Evolutionary conservation across 2,113 vertebrate genomes (phyloP).

Genomic region (Malurus alboscapulatus): DNA sequence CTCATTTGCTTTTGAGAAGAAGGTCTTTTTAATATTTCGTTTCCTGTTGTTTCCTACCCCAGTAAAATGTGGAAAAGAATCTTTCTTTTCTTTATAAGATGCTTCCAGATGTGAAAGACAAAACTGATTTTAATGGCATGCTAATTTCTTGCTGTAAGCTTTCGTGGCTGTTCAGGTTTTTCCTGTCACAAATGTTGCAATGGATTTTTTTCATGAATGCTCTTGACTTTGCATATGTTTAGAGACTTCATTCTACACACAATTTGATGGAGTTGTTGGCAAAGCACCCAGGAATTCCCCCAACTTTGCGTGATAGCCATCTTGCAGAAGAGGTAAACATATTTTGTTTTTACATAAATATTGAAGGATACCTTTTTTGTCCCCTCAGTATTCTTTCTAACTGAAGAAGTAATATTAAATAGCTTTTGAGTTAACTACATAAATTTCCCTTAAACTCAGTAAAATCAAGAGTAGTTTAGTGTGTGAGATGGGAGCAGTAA

Average conservation of each 20-base stretch:
- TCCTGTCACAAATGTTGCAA: background rate
- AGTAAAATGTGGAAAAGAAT: background rate
- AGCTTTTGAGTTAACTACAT: background rate
- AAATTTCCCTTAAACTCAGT: background rate
- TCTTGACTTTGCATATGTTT: slow-evolving; percentile 32
- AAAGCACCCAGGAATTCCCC: slow-evolving; percentile 92
- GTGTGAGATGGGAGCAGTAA: background rate
- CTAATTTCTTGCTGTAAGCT: background rate
- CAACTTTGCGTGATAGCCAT: slow-evolving; percentile 88
- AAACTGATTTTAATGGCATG: background rate
- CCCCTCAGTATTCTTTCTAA: background rate
- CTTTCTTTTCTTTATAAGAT: background rate
- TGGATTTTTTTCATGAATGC: background rate
- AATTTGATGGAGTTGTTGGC: slow-evolving; percentile 91
- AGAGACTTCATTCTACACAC: slow-evolving; percentile 97
- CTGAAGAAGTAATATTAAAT: background rate
- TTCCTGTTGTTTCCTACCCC: background rate
- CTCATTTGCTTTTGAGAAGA: background rate
- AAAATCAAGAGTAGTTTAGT: background rate
- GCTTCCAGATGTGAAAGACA: background rate
- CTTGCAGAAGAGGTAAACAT: slow-evolving; percentile 90
- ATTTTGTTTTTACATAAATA: background rate
- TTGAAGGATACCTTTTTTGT: background rate
- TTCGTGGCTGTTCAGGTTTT: background rate
- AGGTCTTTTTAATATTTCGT: background rate